phyloP scores from a whole-genome alignment of 2,797 vertebrate species.

The Carduelis carduelis region DNA sequence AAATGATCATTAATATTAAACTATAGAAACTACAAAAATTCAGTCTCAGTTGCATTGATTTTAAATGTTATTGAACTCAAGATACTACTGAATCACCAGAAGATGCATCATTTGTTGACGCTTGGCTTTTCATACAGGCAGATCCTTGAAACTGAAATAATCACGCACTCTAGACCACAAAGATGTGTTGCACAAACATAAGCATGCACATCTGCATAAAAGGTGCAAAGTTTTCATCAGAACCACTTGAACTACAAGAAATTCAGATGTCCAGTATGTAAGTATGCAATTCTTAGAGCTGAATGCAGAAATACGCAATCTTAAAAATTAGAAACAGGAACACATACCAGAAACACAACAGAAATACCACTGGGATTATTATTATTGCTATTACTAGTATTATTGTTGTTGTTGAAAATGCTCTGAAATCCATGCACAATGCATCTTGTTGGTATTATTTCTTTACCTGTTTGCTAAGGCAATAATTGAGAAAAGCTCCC shows the following conservation, averaged over 20 bases:
- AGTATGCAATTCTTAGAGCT: background rate
- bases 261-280: rapidly evolving
- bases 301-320: background rate
- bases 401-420: background rate
- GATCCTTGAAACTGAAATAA: background rate
- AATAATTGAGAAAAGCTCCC: background rate
- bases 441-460: background rate
- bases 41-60: background rate
- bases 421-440: background rate
- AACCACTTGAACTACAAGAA: background rate
- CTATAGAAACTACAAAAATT: background rate
- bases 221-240: background rate
- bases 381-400: background rate
- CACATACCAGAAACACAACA: background rate
- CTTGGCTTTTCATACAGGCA: background rate
- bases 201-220: background rate
- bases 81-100: background rate
- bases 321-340: background rate
- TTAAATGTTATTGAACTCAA: background rate
- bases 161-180: background rate
- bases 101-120: background rate
- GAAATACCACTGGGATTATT: background rate
- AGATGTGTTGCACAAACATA: background rate
- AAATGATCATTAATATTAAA: background rate
- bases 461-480: background rate